Evolutionary conservation across 2,113 vertebrate genomes (phyloP).

Genomic region (Grantiella picta): DNA sequence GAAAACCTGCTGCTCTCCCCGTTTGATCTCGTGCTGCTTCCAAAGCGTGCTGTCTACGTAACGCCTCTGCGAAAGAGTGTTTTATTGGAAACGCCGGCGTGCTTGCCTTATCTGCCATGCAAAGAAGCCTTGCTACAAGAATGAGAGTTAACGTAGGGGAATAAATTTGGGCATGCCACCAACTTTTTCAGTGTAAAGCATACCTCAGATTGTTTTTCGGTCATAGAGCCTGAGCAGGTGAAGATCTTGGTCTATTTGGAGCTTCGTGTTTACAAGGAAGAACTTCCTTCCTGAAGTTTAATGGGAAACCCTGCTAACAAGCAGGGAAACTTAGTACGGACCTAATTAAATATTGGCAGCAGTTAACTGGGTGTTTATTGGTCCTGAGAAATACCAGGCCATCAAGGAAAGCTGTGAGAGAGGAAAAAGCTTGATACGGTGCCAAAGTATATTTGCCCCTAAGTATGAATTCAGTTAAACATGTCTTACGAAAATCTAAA

Average conservation of each 20-base stretch:
- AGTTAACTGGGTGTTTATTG: background rate
- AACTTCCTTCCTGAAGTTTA: constrained; percentile 8
- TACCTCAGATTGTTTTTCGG: background rate
- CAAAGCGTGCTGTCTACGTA: background rate
- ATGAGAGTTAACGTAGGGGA: background rate
- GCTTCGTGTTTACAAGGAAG: background rate
- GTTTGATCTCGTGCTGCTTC: background rate
- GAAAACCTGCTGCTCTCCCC: background rate
- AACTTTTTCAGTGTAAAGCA: fast-evolving
- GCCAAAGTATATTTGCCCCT: background rate
- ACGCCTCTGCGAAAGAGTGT: background rate
- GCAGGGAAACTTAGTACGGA: background rate
- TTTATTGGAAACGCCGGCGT: background rate
- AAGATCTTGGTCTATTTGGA: background rate
- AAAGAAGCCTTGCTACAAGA: background rate
- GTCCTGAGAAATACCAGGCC: background rate
- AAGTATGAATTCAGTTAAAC: background rate
- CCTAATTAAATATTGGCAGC: constrained; percentile 15
- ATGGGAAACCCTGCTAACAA: background rate
- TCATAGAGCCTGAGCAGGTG: background rate
- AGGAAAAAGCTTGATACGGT: background rate
- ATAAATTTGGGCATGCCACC: background rate
- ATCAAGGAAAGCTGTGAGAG: background rate
- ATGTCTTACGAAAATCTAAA: background rate
- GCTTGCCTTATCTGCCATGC: background rate